phyloP scores from a whole-genome alignment of 2,797 vertebrate genomes.

The Sebastes itinus region DNA sequence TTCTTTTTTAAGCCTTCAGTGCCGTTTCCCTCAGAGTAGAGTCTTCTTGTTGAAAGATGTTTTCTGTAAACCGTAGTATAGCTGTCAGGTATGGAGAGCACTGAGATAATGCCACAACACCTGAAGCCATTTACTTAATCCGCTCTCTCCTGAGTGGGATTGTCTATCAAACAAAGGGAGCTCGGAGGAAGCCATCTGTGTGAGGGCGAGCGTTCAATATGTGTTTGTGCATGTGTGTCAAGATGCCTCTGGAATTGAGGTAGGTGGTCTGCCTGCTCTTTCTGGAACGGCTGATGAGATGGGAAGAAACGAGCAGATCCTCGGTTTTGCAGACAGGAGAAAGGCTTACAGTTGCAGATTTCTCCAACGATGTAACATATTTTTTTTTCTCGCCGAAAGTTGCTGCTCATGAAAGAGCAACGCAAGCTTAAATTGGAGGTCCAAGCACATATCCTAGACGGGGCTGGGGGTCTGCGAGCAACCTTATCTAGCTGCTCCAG shows the following conservation, averaged over 20 bases:
- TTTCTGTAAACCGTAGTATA: constrained; percentile 43
- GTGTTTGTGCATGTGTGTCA: constrained; percentile 61
- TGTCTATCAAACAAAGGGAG: constrained; percentile 86
- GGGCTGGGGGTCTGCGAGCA: constrained; percentile 55
- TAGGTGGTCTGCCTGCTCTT: constrained; percentile 49
- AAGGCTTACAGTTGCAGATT: neutral
- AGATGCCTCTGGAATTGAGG: constrained; percentile 40
- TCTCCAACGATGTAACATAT: neutral
- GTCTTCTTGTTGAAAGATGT: constrained; percentile 35
- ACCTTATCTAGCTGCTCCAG: constrained; percentile 72
- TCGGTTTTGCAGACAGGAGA: neutral
- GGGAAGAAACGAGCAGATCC: neutral
- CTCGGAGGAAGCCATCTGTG: constrained; percentile 39
- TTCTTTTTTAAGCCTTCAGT: neutral
- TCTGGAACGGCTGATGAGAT: constrained; percentile 12
- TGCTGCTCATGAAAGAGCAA: constrained; percentile 23
- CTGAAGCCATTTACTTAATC: constrained; percentile 73
- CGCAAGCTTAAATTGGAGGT: constrained; percentile 30
- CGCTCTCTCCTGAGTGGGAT: constrained; percentile 75
- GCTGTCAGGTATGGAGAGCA: constrained; percentile 51
- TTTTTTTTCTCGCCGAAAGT: neutral
- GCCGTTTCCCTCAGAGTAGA: neutral
- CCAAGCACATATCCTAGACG: constrained; percentile 38
- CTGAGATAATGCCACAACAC: constrained; percentile 64
- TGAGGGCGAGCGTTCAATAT: constrained; percentile 38